Base-by-base conservation (phyloP, 2,888 invertebrate genomes). In the Itoplectis maculator region DNA sequence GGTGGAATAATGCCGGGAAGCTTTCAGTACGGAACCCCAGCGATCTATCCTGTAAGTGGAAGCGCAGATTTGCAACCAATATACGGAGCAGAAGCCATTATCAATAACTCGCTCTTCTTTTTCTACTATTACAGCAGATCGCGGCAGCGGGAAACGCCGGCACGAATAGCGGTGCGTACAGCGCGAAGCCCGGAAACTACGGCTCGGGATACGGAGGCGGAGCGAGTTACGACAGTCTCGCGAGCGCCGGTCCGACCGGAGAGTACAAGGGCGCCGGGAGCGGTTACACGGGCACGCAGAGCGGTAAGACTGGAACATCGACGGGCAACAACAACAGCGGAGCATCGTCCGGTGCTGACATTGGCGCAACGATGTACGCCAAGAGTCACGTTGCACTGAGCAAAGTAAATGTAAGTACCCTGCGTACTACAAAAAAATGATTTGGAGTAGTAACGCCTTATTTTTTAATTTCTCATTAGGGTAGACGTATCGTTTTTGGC, bases 371-470 rank as follows among this genome's bases (percentile, higher is more conserved):
- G 42, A 97, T 98, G 95, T 98, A 98, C 93, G 96, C 96, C 90
- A 98, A 98, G 93, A 95, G 96, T 86, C 98, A 98, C 93, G 96
- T 97, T 87, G 96, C 97, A 91, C 95, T 98, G 92, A 96, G 96
- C 92, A 98, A 98, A 95, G 97, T 98, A 92, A 97, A 97, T 94
- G 97, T 97, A 93, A 96, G 97, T 96, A 47, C 35, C 4, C 9
- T 20, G n/a, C 45, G 45, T n/a, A n/a, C n/a, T n/a, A n/a, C n/a
- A n/a, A n/a, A n/a, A 45, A 45, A 45, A 45, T 45, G n/a, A n/a
- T 45, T n/a, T n/a, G 13, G n/a, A 45, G 13, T 1, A 13, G n/a
- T n/a, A n/a, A n/a, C n/a, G n/a, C n/a, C n/a, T n/a, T n/a, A n/a
- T n/a, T n/a, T n/a, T n/a, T n/a, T n/a, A n/a, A n/a, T n/a, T n/a